These are phyloP conservation scores for Hippopotamyrus pictus DNA, from an alignment of 2,797 vertebrate species.

Conservation along the genomic window DNA sequence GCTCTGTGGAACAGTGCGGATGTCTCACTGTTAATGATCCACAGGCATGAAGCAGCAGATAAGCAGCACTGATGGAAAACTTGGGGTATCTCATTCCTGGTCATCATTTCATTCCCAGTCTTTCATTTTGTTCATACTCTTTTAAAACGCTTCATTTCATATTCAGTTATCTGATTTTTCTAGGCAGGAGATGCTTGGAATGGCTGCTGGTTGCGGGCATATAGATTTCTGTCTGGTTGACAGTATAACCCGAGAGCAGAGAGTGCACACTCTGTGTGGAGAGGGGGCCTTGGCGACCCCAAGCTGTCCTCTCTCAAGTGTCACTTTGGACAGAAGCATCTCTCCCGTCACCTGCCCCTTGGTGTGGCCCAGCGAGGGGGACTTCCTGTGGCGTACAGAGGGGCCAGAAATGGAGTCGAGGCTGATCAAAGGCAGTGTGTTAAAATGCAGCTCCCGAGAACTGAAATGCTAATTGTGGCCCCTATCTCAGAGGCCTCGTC, in stretches of 20 bases:
- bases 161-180: background rate
- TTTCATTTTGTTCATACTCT: background rate
- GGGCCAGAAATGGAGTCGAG: background rate
- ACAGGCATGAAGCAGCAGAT: background rate
- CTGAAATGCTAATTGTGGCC: slow-evolving; percentile 36
- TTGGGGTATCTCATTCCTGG: background rate
- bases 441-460: slow-evolving; percentile 17
- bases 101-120: background rate
- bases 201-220: background rate
- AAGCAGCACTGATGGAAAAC: background rate
- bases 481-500: slow-evolving; percentile 12
- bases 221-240: background rate
- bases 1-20: background rate
- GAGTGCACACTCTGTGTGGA: background rate
- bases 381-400: background rate
- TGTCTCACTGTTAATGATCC: background rate
- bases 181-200: background rate
- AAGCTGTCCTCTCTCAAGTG: background rate
- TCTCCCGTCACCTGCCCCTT: background rate
- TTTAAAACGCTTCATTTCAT: background rate
- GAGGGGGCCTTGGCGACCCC: background rate
- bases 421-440: slow-evolving; percentile 26
- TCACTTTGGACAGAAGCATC: background rate
- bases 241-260: background rate
- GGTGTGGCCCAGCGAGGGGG: background rate